Evolutionary conservation across 2,113 vertebrate genomes (phyloP), one percentile per base, ranked within the genome.

Genomic region (Corynorhinus townsendii): DNA sequence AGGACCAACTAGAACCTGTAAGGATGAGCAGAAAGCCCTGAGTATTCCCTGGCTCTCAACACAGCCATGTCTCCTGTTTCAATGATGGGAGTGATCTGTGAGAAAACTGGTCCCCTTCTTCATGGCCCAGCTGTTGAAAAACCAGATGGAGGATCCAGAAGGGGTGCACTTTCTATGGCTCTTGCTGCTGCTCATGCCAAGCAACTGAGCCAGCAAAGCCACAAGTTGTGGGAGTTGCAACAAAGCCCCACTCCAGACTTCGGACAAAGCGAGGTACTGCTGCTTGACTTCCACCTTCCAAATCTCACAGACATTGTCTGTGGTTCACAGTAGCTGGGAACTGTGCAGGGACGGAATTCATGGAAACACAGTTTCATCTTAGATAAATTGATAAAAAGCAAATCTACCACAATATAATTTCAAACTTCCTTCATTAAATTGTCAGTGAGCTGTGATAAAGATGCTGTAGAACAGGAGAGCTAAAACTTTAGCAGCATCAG

Each of bases 291-390:
- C n/a, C 16, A 59, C 3, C 20, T 76, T 77, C 28, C 40, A 5
- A 4, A 45, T 77, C 14, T n/a, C 73, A 16, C 2, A 6, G 2
- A 54, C 12, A 1, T n/a, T 33, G 1, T 20, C 19, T n/a, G 5
- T 38, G 38, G 38, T 1, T 43, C 12, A n/a, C 1, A 3, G 7
- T 73, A 5, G 45, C 24, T 40, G 33, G 28, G 9, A 76, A 11
- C 24, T 59, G 47, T 52, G 38, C 24, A 75, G 38, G 35, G 16
- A 49, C 2, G 22, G 20, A 47, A 86, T 93, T 68, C 62, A 75
- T 26, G 45, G n/a, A 62, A 75, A 75, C 14, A 80, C 1, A 5
- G 10, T 64, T 72, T 82, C 40, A 68, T 76, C 30, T 68, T 28
- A 56, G 35, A 11, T 66, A 59, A 89, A 73, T 1, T 8, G 45